Percentiles rank a stretch among this genome's conserved stretches.
These are phyloP conservation scores for Agelastica alni DNA, from an alignment of 2,888 invertebrate species.

Conservation along the genomic window DNA sequence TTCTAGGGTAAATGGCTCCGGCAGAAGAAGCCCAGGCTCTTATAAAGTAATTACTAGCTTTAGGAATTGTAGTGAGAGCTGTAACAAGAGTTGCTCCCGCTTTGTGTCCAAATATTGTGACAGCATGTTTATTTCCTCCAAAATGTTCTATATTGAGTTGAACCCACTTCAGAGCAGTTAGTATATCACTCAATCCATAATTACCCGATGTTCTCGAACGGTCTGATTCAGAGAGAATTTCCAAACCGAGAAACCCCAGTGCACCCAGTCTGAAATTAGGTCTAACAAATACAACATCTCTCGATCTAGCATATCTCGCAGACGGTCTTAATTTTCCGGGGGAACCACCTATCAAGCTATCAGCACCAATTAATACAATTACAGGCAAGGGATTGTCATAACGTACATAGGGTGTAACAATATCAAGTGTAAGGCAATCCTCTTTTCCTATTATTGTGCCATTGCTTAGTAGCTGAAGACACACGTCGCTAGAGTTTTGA, in stretches of 20 bases:
- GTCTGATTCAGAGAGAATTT: constrained; percentile 68
- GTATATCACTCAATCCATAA: constrained; percentile 81
- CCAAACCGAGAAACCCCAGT: constrained; percentile 77
- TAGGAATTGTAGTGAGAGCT: constrained; percentile 65
- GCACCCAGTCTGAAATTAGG: constrained; percentile 75
- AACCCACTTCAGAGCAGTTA: constrained; percentile 79
- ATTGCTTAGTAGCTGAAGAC: constrained; percentile 72
- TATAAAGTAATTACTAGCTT: constrained; percentile 70
- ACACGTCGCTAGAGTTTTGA: constrained; percentile 69
- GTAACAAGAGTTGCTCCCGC: constrained; percentile 82
- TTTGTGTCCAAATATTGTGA: constrained; percentile 83
- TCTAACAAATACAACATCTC: constrained; percentile 82
- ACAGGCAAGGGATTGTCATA: constrained; percentile 81
- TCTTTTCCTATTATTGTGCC: constrained; percentile 72
- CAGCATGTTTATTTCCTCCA: constrained; percentile 77
- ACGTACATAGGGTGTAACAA: constrained; percentile 79
- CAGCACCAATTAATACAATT: constrained; percentile 80
- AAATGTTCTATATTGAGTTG: constrained; percentile 81
- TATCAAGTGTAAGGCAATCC: constrained; percentile 81
- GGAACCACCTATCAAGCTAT: constrained; percentile 76
- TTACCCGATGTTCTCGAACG: constrained; percentile 82
- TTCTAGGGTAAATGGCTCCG: constrained; percentile 73
- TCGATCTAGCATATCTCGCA: constrained; percentile 71
- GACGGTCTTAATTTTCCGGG: constrained; percentile 76
- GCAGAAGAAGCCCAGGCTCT: constrained; percentile 81